Percentiles rank a stretch among this genome's conserved stretches.
Conservation (phyloP, 2,888 invertebrate genomes). For the Eueremaeus valkanovi region DNA sequence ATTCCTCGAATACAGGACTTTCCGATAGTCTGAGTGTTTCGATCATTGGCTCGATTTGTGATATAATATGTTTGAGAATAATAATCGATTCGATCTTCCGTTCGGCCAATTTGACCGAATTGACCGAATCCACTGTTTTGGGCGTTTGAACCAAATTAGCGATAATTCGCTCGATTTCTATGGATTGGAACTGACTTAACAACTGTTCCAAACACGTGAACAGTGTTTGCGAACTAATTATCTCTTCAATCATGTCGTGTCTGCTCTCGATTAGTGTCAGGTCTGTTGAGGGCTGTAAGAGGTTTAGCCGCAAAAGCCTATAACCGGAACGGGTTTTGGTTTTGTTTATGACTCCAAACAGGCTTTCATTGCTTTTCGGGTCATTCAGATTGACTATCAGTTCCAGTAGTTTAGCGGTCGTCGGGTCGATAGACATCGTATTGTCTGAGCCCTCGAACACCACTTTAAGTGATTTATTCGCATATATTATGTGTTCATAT, state of each 20-base stretch:
- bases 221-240: conserved; percentile 16
- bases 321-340: conserved; percentile 69
- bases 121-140: conserved; percentile 51
- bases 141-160: conserved; percentile 59
- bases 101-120: conserved; percentile 59
- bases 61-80: conserved; percentile 70
- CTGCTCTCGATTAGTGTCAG: conserved; percentile 64
- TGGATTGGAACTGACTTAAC: conserved; percentile 56
- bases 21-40: conserved; percentile 58
- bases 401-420: conserved; percentile 70
- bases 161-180: conserved; percentile 74
- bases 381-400: conserved; percentile 54
- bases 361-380: conserved; percentile 55
- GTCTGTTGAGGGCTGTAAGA: conserved; percentile 65
- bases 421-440: conserved; percentile 75
- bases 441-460: conserved; percentile 76
- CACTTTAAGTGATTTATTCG: conserved; percentile 70
- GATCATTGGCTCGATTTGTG: conserved; percentile 64
- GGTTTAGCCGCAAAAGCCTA: conserved; percentile 55
- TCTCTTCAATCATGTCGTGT: conserved; percentile 55
- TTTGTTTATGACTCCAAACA: conserved; percentile 65
- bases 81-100: conserved; percentile 72
- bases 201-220: conserved; percentile 45
- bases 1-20: conserved; percentile 59
- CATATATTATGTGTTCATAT: conserved; percentile 63